Evolutionary conservation across 2,888 invertebrate genomes (phyloP), one percentile per base, ranked within the genome.

Genomic region (Philereme vetulata): DNA sequence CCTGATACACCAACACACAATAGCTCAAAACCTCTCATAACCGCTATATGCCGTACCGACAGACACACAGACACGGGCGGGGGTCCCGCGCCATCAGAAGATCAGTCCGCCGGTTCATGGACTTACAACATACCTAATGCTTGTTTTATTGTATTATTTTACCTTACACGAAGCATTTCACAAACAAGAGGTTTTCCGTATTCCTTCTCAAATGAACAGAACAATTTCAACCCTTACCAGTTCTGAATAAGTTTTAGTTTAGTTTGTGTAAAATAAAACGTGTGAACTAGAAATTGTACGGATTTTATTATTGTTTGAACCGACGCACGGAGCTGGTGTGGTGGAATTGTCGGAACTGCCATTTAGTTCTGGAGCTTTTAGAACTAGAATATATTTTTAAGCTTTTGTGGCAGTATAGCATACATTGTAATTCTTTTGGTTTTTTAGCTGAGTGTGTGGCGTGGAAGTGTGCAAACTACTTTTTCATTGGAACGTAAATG

Each of bases 61-160:
- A 1, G 21, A 21, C 21, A 21, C 21, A 21, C 21, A 21, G 21
- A 21, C 21, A 21, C 21, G 21, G 21, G 21, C 2, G 2, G 21
- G 21, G 2, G 2, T 21, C 21, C 21, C 2, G 2, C 21, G 21
- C 21, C 21, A 21, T 2, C 21, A 21, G 21, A 21, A 2, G 21
- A 21, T 21, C 2, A 21, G 21, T 21, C 21, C 21, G 21, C 21
- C 21, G 2, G 21, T 21, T 21, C n/a, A 42, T n/a, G 42, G 42
- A 1, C 7, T 42, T 3, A 4, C 43, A 42, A 48, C 10, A 40
- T 40, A 36, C 35, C 38, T 34, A 33, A 47, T 40, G 47, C 46
- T 46, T 38, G 46, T 53, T 46, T 46, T 53, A 38, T 47, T 47
- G 53, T n/a, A n/a, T n/a, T n/a, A n/a, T n/a, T n/a, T n/a, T n/a